A percentile compares a stretch with the other conserved stretches of the same genome.
Conservation (phyloP, 2,113 vertebrate genomes). For the Abramis brama region DNA sequence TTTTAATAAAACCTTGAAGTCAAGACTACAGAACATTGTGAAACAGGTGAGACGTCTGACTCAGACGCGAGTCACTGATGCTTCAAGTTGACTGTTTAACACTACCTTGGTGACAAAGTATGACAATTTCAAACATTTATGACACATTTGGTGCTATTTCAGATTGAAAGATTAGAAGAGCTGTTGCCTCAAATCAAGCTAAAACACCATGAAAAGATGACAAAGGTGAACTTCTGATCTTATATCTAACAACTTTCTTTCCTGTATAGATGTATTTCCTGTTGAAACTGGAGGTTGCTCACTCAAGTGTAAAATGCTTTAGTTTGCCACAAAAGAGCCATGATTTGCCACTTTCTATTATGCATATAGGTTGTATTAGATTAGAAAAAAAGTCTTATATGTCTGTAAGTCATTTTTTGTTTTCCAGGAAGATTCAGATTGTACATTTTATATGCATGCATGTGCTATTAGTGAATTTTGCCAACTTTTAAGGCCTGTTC, state of each 20-base stretch:
- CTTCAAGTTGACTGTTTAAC: neutral
- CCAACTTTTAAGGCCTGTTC: too few species aligned
- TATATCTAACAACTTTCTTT: neutral
- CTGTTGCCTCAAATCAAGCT: constrained; percentile 75
- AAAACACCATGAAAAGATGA: constrained; percentile 68
- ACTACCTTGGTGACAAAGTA: neutral
- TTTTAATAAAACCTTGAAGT: constrained; percentile 73
- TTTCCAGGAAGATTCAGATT: neutral
- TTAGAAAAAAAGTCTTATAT: too few species aligned
- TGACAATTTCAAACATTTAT: neutral
- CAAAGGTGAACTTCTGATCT: constrained; percentile 65
- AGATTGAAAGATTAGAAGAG: constrained; percentile 78
- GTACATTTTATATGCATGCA: neutral
- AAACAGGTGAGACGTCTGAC: constrained; percentile 64
- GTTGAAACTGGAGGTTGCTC: neutral
- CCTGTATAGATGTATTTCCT: neutral
- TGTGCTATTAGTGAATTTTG: neutral
- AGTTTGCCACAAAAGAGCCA: neutral
- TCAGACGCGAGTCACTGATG: neutral
- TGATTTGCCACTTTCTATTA: neutral
- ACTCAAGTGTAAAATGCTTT: neutral
- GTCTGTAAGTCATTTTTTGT: too few species aligned
- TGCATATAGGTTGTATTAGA: neutral
- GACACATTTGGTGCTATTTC: constrained; percentile 35
- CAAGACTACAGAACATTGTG: constrained; percentile 69